Evolutionary conservation across 2,888 invertebrate species (phyloP).

Genomic region (Aleiodes leptofemur): DNA sequence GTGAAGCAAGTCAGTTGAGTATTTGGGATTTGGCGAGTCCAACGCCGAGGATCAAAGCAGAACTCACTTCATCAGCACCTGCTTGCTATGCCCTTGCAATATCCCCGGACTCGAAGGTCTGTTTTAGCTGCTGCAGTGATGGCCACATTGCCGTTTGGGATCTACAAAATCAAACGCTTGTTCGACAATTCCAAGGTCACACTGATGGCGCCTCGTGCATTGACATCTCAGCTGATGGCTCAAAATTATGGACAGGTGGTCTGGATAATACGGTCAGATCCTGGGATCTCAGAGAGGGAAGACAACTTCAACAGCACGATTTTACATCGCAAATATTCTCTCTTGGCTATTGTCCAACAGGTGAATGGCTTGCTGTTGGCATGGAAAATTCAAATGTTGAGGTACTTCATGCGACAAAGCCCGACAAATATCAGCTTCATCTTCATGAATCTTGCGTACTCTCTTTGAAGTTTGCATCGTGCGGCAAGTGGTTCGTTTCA

Average conservation of each 20-base stretch:
- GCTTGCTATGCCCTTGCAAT: conserved; percentile 98
- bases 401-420: conserved; percentile 90
- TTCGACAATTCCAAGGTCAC: conserved; percentile 93
- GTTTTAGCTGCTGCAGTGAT: conserved; percentile 98
- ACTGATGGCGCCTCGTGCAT: conserved; percentile 97
- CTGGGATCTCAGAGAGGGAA: conserved; percentile 94
- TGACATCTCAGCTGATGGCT: conserved; percentile 94
- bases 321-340: conserved; percentile 96
- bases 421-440: conserved; percentile 96
- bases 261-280: conserved; percentile 95
- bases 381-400: conserved; percentile 98
- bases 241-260: conserved; percentile 96
- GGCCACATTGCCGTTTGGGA: conserved; percentile 98
- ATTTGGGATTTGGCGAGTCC: conserved; percentile 97
- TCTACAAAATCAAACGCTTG: conserved; percentile 92
- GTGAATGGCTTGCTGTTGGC: conserved; percentile 96
- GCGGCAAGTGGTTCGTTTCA: conserved; percentile 97
- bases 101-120: conserved; percentile 95
- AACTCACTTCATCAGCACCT: conserved; percentile 94
- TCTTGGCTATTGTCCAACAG: conserved; percentile 94
- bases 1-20: conserved; percentile 94
- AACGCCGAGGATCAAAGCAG: conserved; percentile 93
- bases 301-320: conserved; percentile 94
- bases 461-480: conserved; percentile 92
- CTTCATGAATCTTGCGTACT: conserved; percentile 97